Evolutionary conservation across 2,888 invertebrate species (phyloP).

Genomic region (Orthonychiurus folsomi): DNA sequence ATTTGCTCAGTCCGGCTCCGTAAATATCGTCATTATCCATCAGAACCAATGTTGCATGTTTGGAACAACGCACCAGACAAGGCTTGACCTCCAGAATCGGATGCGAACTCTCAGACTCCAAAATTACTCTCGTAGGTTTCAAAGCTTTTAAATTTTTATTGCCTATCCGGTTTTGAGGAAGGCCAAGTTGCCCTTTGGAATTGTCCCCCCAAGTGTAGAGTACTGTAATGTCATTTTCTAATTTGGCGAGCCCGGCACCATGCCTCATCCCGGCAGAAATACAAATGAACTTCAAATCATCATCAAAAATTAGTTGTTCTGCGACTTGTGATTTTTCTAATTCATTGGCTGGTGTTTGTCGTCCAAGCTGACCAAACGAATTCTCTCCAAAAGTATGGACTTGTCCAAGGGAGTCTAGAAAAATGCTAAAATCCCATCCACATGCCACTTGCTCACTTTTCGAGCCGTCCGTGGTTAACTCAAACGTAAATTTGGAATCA

Average conservation of each 20-base stretch:
- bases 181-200: constrained; percentile 49
- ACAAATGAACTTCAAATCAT: constrained; percentile 40
- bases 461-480: background rate
- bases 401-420: constrained; percentile 15
- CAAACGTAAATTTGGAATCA: background rate
- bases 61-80: constrained; percentile 63
- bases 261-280: constrained; percentile 63
- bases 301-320: background rate
- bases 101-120: constrained; percentile 45
- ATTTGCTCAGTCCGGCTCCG: constrained; percentile 76
- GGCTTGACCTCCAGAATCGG: constrained; percentile 49
- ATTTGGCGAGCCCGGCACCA: constrained; percentile 55
- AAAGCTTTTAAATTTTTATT: constrained; percentile 43
- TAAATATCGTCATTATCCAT: constrained; percentile 53
- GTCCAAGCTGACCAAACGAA: constrained; percentile 22
- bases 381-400: constrained; percentile 26
- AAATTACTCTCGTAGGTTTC: constrained; percentile 14
- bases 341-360: too few relatives aligned
- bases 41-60: constrained; percentile 63
- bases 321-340: constrained; percentile 1
- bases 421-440: constrained; percentile 29
- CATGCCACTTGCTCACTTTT: constrained; percentile 18
- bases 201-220: constrained; percentile 59
- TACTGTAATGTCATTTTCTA: constrained; percentile 45
- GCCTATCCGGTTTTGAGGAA: constrained; percentile 43